Percentiles rank a stretch among this genome's conserved stretches.
These are phyloP conservation scores for Mythimna albipuncta DNA, from an alignment of 2,888 invertebrate species.

Conservation along the genomic window DNA sequence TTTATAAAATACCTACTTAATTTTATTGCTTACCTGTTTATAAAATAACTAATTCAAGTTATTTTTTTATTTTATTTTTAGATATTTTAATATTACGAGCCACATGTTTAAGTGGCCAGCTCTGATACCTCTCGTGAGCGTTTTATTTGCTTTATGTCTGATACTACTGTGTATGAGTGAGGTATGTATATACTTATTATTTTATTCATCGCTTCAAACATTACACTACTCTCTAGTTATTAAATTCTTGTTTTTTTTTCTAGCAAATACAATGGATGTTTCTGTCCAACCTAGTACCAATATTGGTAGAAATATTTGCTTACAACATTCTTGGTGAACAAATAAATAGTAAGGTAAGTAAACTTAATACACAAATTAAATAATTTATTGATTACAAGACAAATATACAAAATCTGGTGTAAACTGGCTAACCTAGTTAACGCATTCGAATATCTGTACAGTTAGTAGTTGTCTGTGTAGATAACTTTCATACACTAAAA, in stretches of 20 bases:
- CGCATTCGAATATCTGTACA: too few relatives aligned
- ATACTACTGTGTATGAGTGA: constrained; percentile 75
- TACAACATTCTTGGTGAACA: constrained; percentile 82
- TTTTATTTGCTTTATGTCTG: constrained; percentile 71
- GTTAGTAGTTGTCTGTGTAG: too few relatives aligned
- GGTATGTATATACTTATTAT: constrained; percentile 62
- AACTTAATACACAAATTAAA: too few relatives aligned
- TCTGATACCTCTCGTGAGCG: constrained; percentile 72
- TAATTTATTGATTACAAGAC: too few relatives aligned
- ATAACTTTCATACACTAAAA: too few relatives aligned
- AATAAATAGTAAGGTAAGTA: constrained; percentile 79
- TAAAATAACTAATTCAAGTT: background rate
- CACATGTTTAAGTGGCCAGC: constrained; percentile 78
- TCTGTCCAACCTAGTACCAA: constrained; percentile 74
- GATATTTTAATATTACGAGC: constrained; percentile 72
- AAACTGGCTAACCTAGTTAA: too few relatives aligned
- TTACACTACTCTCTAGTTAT: background rate
- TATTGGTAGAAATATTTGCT: constrained; percentile 73
- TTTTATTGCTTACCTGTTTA: too few relatives aligned
- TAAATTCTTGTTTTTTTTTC: constrained; percentile 30
- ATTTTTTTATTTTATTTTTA: constrained; percentile 61
- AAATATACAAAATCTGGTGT: too few relatives aligned
- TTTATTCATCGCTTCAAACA: too few relatives aligned
- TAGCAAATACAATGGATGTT: constrained; percentile 78
- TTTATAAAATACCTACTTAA: too few relatives aligned